phyloP scores from a whole-genome alignment of 2,797 vertebrate genomes.

The Hippopotamyrus pictus region DNA sequence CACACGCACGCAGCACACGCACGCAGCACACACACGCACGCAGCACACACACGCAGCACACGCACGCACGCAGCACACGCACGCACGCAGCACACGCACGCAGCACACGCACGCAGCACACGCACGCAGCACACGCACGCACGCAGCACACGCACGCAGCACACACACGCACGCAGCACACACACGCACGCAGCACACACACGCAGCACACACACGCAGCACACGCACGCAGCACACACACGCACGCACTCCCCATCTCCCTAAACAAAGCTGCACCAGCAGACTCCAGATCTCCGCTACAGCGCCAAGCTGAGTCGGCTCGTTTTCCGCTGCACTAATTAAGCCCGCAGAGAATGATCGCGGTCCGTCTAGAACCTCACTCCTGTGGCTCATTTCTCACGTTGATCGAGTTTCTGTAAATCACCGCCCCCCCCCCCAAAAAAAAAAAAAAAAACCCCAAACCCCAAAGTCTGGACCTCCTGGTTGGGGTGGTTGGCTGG shows the following conservation, averaged over 20 bases:
- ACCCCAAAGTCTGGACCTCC: neutral
- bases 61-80: no score
- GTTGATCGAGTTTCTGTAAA: neutral
- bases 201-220: no score
- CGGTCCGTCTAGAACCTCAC: neutral
- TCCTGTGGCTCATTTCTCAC: neutral
- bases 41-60: no score
- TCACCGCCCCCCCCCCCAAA: no score
- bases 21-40: neutral
- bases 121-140: neutral
- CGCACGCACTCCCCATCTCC: neutral
- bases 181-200: no score
- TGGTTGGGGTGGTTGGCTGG: neutral
- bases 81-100: no score
- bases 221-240: neutral
- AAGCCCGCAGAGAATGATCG: neutral
- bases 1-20: no score
- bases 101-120: no score
- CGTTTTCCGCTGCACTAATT: neutral
- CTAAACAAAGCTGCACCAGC: neutral
- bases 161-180: neutral
- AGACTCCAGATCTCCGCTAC: neutral
- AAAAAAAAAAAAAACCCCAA: neutral
- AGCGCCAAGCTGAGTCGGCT: neutral
- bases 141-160: no score